These are phyloP conservation scores for Euthynnus affinis DNA, from an alignment of 2,797 vertebrate genomes.

Conservation along the genomic window DNA sequence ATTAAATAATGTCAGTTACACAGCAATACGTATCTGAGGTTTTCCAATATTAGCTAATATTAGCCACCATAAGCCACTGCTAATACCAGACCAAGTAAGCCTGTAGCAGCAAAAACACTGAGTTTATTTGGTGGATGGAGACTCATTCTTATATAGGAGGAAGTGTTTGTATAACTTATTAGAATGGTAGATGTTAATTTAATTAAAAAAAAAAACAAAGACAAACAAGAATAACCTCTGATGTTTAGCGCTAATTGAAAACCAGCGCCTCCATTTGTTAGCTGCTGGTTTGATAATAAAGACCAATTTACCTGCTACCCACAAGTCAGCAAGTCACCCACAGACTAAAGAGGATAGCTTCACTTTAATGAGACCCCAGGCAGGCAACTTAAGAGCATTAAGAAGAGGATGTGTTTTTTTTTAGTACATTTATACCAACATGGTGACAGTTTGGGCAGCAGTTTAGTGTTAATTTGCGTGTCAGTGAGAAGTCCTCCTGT, in stretches of 20 bases:
- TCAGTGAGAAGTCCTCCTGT: conserved; percentile 43
- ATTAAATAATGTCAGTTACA: no score
- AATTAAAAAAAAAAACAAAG: background rate
- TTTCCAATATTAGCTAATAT: no score
- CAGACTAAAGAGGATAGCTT: conserved; percentile 50
- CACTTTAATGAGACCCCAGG: conserved; percentile 45
- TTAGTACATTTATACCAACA: conserved; percentile 13
- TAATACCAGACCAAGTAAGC: no score
- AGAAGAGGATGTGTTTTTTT: background rate
- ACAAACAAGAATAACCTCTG: background rate
- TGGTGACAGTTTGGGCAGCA: conserved; percentile 6
- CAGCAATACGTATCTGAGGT: no score
- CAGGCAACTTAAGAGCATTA: conserved; percentile 48
- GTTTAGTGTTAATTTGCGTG: conserved; percentile 38
- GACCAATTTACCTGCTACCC: conserved; percentile 7
- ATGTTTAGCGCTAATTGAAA: conserved; percentile 14
- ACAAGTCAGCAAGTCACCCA: conserved; percentile 15
- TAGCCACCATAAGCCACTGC: no score
- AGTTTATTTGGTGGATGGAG: no score
- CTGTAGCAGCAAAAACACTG: background rate
- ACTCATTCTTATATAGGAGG: background rate
- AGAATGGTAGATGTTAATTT: no score
- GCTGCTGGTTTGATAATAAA: conserved; percentile 14
- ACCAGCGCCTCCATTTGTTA: conserved; percentile 8
- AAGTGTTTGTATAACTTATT: background rate